These are phyloP conservation scores for Bos javanicus DNA, from an alignment of 2,113 vertebrate species.

Conservation along the genomic window DNA sequence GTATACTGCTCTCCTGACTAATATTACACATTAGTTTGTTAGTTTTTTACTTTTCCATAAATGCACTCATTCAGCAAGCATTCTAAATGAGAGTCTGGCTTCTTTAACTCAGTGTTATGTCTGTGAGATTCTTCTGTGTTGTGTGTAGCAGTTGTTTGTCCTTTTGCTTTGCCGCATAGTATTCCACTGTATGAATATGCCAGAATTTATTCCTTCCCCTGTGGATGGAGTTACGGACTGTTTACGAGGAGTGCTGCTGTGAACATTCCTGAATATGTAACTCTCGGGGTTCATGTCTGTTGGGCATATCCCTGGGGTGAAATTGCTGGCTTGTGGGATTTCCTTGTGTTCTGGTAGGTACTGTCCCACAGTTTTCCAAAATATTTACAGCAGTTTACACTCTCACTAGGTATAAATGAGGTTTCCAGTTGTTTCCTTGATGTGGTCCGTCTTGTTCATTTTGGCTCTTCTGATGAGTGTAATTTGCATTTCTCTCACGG, in stretches of 20 bases:
- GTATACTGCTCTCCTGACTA: background rate
- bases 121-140: background rate
- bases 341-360: background rate
- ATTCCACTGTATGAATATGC: fast-evolving
- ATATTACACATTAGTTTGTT: background rate
- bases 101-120: background rate
- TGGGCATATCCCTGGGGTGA: background rate
- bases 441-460: background rate
- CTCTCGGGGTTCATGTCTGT: background rate
- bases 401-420: background rate
- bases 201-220: background rate
- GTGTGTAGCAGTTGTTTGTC: background rate
- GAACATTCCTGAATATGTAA: background rate
- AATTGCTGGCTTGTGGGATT: background rate
- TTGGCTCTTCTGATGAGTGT: background rate
- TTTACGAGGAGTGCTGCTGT: background rate
- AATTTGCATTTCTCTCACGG: background rate
- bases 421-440: background rate
- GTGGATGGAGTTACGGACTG: background rate
- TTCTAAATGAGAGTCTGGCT: background rate
- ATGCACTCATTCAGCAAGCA: background rate
- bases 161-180: background rate
- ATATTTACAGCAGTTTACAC: background rate
- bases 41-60: background rate
- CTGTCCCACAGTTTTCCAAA: background rate